Evolutionary conservation across 2,888 invertebrate species (phyloP).

Genomic region (Drosophila infuscata): DNA sequence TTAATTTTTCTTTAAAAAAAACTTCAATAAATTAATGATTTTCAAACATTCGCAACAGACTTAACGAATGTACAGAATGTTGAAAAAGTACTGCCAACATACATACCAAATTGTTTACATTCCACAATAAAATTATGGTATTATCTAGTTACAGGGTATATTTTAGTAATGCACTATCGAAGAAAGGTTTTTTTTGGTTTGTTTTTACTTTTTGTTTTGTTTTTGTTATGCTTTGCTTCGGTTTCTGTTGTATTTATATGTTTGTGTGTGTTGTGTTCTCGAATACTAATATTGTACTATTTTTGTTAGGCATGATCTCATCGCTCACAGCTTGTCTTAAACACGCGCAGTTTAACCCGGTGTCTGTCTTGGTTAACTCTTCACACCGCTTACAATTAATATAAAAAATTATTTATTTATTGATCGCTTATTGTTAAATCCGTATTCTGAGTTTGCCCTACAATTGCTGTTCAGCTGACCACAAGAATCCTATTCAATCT

Average conservation of each 20-base stretch:
- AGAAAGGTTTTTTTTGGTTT: conserved; percentile 4
- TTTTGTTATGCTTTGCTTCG: conserved; percentile 59
- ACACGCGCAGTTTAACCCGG: conserved; percentile 67
- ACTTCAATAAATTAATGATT: too few species aligned
- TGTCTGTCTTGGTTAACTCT: conserved; percentile 47
- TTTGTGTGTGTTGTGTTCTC: conserved; percentile 42
- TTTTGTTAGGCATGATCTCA: conserved; percentile 77
- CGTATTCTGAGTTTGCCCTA: not conserved
- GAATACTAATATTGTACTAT: conserved; percentile 68
- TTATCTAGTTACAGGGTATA: conserved; percentile 15
- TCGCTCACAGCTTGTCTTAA: conserved; percentile 62
- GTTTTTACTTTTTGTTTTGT: conserved; percentile 46
- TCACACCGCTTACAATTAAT: conserved; percentile 31
- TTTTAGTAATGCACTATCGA: not conserved
- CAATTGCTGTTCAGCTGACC: not conserved
- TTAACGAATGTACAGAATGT: not conserved
- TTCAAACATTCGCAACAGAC: not conserved
- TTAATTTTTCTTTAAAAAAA: not conserved
- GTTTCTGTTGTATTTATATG: conserved; percentile 40
- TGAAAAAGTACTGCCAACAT: not conserved
- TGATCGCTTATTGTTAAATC: conserved; percentile 6
- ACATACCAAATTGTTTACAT: not conserved
- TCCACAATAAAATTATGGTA: not conserved
- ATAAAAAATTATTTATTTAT: conserved; percentile 10
- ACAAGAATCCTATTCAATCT: not conserved